Conservation (phyloP, 2,113 vertebrate species). For the Mionectes macconnelli region DNA sequence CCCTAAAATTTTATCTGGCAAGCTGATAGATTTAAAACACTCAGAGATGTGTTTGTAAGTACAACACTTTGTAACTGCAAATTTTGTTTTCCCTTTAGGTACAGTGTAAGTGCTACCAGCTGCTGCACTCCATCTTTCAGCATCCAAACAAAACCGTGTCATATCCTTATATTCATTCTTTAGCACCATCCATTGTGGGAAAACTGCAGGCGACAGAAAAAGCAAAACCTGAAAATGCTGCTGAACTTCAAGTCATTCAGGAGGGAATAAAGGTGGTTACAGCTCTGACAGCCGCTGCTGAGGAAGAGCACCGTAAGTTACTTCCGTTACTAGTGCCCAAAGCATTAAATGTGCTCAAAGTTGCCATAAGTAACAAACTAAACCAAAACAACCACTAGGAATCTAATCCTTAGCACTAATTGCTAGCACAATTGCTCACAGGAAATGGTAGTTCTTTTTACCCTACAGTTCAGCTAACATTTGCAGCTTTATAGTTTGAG, state of each 20-base stretch:
- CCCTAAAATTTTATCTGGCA: background rate
- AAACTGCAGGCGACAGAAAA: slow-evolving; percentile 84
- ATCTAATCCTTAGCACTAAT: background rate
- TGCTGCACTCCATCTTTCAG: slow-evolving; percentile 88
- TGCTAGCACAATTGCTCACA: background rate
- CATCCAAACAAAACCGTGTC: slow-evolving; percentile 75
- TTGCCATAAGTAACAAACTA: background rate
- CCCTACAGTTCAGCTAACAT: background rate
- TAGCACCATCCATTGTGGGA: slow-evolving; percentile 79
- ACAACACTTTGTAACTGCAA: background rate
- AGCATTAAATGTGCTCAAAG: background rate
- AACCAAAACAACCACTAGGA: background rate
- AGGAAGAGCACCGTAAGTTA: slow-evolving; percentile 83
- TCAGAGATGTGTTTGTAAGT: background rate
- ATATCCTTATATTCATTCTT: slow-evolving; percentile 83
- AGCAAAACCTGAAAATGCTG: slow-evolving; percentile 78
- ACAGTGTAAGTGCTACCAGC: slow-evolving; percentile 82
- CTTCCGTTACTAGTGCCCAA: background rate
- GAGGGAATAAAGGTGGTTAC: slow-evolving; percentile 84
- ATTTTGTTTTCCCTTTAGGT: slow-evolving; percentile 73
- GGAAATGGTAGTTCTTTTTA: background rate
- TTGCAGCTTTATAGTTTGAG: background rate
- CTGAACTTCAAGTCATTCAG: slow-evolving; percentile 85
- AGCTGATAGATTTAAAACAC: background rate
- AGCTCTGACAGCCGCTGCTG: slow-evolving; percentile 78